These are phyloP conservation scores for Zaprionus bogoriensis DNA, from an alignment of 2,888 invertebrate genomes.

Conservation along the genomic window DNA sequence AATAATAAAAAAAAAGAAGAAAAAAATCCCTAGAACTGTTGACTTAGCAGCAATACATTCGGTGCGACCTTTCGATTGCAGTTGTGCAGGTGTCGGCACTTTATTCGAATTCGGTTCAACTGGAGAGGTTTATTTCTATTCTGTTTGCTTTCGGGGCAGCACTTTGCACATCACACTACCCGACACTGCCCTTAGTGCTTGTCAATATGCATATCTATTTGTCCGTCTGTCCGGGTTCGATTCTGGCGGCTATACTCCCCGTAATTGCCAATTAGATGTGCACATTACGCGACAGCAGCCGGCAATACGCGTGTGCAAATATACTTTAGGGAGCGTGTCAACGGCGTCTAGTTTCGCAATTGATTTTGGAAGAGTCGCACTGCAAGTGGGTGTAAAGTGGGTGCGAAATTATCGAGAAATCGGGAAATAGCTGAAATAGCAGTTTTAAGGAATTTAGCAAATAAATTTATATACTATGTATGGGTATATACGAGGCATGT, in stretches of 20 bases:
- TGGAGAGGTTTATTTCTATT: neutral
- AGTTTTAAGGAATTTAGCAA: too few species aligned
- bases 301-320: too few species aligned
- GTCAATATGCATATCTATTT: neutral
- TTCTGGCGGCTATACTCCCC: neutral
- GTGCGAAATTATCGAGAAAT: too few species aligned
- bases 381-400: too few species aligned
- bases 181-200: neutral
- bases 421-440: too few species aligned
- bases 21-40: slow-evolving; percentile 35
- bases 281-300: neutral
- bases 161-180: neutral
- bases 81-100: neutral
- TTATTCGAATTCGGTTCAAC: slow-evolving; percentile 1
- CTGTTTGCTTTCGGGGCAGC: neutral
- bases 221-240: neutral
- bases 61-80: slow-evolving; percentile 5
- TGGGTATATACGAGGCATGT: too few species aligned
- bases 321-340: too few species aligned
- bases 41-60: slow-evolving; percentile 16
- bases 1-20: neutral
- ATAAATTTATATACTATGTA: too few species aligned
- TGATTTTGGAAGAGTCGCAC: neutral
- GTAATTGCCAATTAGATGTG: neutral
- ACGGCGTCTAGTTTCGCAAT: neutral